Evolutionary conservation across 2,113 vertebrate genomes (phyloP), one percentile per base, ranked within the genome.

Genomic region (Oncorhynchus kisutch): DNA sequence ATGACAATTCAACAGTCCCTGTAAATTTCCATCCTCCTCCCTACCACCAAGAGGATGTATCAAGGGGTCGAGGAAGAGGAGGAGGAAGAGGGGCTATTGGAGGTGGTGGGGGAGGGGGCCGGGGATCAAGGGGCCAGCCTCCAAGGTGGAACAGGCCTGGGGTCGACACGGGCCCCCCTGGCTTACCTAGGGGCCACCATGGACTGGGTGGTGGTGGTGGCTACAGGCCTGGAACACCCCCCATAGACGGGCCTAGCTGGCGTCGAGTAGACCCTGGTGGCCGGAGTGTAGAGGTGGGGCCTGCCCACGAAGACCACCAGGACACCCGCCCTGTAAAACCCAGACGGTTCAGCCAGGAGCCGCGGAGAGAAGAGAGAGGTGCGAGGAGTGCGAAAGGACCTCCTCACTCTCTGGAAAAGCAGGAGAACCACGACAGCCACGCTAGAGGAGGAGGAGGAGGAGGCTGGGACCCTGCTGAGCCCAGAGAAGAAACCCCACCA

Each of bases 141-240:
- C 91, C 95, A 51, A 90, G 92, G 34, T 91, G 93, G 87, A 94
- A 95, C 73, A 95, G 92, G 70, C 81, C 93, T 70, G 94, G 84
- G 88, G 91, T 82, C 48, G 94, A 95, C 27, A 54, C 16, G 0
- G 39, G 39, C 9, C 39, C 39, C 39, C 39, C 39, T 45, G 27
- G 85, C 0, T 88, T 79, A 79, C 67, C 82, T 67, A 86, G 84
- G 88, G 88, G 81, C 68, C 91, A 90, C 31, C 59, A 67, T 13
- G 65, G 65, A 67, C 13, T 25, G 18, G 5, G 22, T 39, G 73
- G 78, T 60, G 80, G 71, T 59, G 80, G 71, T 0, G 65, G 76
- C 70, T 67, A 27, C 9, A 59, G 75, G 14, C 22, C 69, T 12
- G 78, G 77, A 49, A 25, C 60, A 64, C 81, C 70, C 87, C 59